Conservation (phyloP, 2,113 vertebrate genomes). For the Melanotaenia duboulayi region DNA sequence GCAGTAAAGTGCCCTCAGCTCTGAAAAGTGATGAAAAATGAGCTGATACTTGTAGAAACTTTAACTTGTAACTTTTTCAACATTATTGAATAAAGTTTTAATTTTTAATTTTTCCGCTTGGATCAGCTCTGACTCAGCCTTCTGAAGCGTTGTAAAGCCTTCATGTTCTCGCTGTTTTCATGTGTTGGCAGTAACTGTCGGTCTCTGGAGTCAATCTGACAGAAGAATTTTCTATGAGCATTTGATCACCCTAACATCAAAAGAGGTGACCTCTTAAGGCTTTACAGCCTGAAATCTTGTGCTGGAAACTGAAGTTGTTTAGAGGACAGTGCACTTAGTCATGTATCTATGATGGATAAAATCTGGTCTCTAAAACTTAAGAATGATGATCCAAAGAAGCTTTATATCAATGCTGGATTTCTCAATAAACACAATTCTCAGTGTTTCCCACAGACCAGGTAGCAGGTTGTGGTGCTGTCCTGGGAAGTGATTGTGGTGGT, state of each 20-base stretch:
- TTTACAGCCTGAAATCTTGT: neutral
- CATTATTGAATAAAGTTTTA: slow-evolving; percentile 15
- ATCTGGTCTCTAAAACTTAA: neutral
- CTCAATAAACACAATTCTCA: too few relatives aligned
- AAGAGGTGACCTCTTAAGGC: neutral
- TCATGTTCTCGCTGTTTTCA: slow-evolving; percentile 9
- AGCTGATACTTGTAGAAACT: slow-evolving; percentile 24
- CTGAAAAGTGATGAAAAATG: slow-evolving; percentile 27
- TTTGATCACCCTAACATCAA: slow-evolving; percentile 30
- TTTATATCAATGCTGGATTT: neutral
- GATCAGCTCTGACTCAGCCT: slow-evolving; percentile 42
- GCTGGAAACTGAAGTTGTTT: neutral
- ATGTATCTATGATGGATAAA: neutral
- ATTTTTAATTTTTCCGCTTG: slow-evolving; percentile 30
- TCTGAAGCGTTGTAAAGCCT: slow-evolving; percentile 4
- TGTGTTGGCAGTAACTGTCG: neutral
- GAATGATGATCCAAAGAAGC: too few relatives aligned
- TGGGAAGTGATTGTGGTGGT: too few relatives aligned
- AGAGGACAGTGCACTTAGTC: too few relatives aligned
- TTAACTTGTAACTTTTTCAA: slow-evolving; percentile 35
- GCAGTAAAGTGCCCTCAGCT: slow-evolving; percentile 16
- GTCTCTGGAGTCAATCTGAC: slow-evolving; percentile 34
- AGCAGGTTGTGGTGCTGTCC: too few relatives aligned
- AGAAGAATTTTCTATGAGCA: neutral
- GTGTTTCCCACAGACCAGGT: too few relatives aligned